These are phyloP conservation scores for Rhagoletis pomonella DNA, from an alignment of 1,140 invertebrate species.

Conservation along the genomic window DNA sequence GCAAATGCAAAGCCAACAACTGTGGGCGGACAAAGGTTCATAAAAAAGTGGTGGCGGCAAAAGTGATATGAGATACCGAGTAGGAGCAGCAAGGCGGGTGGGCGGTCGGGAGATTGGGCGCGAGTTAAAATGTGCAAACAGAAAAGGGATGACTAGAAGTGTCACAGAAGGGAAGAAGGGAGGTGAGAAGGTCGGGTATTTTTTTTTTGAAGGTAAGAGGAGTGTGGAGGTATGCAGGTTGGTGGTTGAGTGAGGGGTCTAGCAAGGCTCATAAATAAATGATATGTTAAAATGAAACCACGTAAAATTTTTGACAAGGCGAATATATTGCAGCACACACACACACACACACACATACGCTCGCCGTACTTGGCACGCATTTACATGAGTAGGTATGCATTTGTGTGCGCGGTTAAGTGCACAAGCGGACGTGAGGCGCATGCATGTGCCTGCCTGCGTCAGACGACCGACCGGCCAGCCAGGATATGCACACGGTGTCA, in stretches of 20 bases:
- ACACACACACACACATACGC: neutral
- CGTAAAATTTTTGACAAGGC: neutral
- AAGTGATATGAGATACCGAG: neutral
- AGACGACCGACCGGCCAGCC: neutral
- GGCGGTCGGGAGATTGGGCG: neutral
- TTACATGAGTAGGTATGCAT: too few species aligned
- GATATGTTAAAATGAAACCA: neutral
- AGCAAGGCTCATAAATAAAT: neutral
- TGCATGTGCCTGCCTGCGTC: neutral
- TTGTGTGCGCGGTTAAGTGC: too few species aligned
- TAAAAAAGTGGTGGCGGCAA: neutral
- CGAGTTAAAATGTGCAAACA: neutral
- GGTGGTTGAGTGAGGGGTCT: neutral
- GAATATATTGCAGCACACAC: neutral
- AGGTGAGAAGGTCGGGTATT: neutral
- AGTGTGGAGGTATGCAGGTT: neutral
- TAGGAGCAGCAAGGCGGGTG: neutral
- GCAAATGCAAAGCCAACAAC: slow-evolving; percentile 7
- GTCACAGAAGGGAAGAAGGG: neutral
- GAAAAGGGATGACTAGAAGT: neutral
- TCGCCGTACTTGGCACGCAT: too few species aligned
- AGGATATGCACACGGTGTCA: neutral
- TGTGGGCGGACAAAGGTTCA: neutral
- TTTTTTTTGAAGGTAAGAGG: neutral
- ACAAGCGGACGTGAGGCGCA: neutral